Conservation (phyloP, 2,113 vertebrate genomes). For the Sitta europaea region DNA sequence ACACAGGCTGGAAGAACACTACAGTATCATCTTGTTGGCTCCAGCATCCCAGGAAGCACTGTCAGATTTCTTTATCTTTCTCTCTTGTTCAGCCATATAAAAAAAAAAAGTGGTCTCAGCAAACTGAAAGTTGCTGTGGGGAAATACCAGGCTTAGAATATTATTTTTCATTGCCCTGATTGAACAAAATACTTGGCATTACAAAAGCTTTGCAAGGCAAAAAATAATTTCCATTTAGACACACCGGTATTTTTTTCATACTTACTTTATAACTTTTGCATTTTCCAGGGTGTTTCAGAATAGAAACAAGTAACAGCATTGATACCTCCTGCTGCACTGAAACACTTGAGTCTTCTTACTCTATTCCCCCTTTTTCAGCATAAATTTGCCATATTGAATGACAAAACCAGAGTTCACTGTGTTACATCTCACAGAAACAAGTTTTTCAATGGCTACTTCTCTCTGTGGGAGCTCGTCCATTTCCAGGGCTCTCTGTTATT, state of each 20-base stretch:
- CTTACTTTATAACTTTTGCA: background rate
- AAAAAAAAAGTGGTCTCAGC: background rate
- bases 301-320: background rate
- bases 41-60: background rate
- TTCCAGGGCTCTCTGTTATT: background rate
- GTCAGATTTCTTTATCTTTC: background rate
- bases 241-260: background rate
- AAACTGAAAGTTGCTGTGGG: background rate
- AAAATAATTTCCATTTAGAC: background rate
- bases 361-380: background rate
- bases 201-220: background rate
- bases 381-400: background rate
- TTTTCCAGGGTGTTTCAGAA: background rate
- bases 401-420: background rate
- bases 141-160: background rate
- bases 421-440: background rate
- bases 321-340: background rate
- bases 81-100: background rate
- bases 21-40: background rate
- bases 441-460: background rate
- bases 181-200: background rate
- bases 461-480: background rate
- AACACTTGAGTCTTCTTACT: background rate
- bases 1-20: fast-evolving
- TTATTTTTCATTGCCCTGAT: background rate